phyloP scores from a whole-genome alignment of 2,797 vertebrate genomes.

The Falco berigora region DNA sequence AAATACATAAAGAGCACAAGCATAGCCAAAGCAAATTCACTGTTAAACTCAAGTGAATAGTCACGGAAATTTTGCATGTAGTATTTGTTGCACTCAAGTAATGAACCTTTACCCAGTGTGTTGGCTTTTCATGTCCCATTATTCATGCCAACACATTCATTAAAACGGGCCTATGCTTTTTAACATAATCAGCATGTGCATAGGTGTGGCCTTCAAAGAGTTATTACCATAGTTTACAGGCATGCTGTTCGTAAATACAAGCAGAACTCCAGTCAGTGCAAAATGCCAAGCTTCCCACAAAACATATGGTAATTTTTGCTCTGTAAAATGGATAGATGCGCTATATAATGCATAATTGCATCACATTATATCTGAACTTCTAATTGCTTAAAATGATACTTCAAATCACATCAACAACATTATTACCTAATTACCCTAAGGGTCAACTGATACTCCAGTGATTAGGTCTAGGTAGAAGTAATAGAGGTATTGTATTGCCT shows the following conservation, averaged over 20 bases:
- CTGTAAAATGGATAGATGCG: conserved; percentile 35
- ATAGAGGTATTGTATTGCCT: neutral
- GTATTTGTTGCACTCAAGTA: conserved; percentile 47
- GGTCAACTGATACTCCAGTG: conserved; percentile 50
- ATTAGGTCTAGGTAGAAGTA: neutral
- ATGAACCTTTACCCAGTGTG: conserved; percentile 24
- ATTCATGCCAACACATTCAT: conserved; percentile 43
- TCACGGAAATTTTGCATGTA: conserved; percentile 11
- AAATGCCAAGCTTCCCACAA: conserved; percentile 50
- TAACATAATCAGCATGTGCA: neutral
- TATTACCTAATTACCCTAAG: conserved; percentile 57
- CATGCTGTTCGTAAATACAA: neutral
- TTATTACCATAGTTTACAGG: conserved; percentile 26
- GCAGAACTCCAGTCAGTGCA: conserved; percentile 2
- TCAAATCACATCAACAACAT: conserved; percentile 38
- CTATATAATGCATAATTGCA: conserved; percentile 46
- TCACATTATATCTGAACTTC: conserved; percentile 50
- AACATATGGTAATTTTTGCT: conserved; percentile 54
- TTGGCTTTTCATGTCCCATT: conserved; percentile 30
- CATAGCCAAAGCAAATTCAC: conserved; percentile 19
- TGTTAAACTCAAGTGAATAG: conserved; percentile 25
- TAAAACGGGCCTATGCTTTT: conserved; percentile 1
- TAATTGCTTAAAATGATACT: conserved; percentile 56
- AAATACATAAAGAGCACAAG: neutral
- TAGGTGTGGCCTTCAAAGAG: conserved; percentile 45